Evolutionary conservation across 2,113 vertebrate genomes (phyloP).

Genomic region (Paratilapia polleni): DNA sequence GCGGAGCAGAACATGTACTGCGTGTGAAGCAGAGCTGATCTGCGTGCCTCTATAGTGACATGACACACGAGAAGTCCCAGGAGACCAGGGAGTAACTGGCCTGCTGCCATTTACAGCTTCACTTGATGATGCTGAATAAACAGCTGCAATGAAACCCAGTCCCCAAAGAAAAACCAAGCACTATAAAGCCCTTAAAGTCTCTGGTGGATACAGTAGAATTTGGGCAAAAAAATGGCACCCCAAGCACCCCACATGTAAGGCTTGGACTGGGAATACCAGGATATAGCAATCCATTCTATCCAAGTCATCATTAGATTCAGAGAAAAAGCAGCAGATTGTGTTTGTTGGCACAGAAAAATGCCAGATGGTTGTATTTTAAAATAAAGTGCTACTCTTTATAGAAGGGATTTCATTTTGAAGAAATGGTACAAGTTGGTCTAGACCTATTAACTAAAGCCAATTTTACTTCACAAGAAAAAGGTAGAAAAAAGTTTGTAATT

Average conservation of each 20-base stretch:
- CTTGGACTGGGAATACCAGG: not conserved
- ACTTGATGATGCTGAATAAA: constrained; percentile 37
- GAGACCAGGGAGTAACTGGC: constrained; percentile 36
- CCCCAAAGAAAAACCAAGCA: constrained; percentile 4
- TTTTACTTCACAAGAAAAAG: not conserved
- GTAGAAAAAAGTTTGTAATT: not conserved
- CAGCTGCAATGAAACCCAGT: constrained; percentile 31
- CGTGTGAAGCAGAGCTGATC: constrained; percentile 60
- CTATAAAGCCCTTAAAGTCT: not conserved
- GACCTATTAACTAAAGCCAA: not conserved
- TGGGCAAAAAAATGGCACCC: not conserved
- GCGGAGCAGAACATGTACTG: constrained; percentile 55
- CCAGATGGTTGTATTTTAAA: not conserved
- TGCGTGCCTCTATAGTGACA: constrained; percentile 60
- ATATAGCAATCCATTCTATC: not conserved
- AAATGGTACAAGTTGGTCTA: not conserved
- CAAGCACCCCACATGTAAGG: not conserved
- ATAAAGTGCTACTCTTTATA: not conserved
- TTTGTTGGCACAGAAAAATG: not conserved
- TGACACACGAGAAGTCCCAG: constrained; percentile 46
- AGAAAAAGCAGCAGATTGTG: rapidly evolving
- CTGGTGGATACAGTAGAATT: not conserved
- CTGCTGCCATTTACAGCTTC: constrained; percentile 47
- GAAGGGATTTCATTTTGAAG: not conserved
- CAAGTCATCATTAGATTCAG: not conserved